Percentiles rank a stretch among this genome's conserved stretches.
Evolutionary conservation across 1,140 invertebrate genomes (phyloP).

Genomic region (Diachasma alloeum): DNA sequence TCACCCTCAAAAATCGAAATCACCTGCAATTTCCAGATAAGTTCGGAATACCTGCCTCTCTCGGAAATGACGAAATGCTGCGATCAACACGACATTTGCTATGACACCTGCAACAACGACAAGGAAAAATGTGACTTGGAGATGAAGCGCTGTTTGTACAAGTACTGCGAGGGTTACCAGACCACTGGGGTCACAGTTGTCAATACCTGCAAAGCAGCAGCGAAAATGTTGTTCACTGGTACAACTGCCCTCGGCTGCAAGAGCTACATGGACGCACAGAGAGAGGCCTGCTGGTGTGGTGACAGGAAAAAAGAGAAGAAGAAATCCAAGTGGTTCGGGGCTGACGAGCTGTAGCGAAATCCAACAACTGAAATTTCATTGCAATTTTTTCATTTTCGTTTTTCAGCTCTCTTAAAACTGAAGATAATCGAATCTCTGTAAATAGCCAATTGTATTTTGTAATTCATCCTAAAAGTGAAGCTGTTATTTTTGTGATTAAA

Average conservation of each 20-base stretch:
- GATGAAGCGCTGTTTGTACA: conserved; percentile 86
- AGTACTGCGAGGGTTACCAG: conserved; percentile 79
- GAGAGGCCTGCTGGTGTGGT: conserved; percentile 78
- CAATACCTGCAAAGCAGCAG: conserved; percentile 83
- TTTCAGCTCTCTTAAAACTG: too few relatives aligned
- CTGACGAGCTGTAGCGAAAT: conserved; percentile 49
- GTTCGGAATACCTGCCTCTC: conserved; percentile 77
- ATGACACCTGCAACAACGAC: conserved; percentile 85
- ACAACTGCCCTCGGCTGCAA: conserved; percentile 85
- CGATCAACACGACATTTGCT: conserved; percentile 86
- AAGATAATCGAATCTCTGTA: too few relatives aligned
- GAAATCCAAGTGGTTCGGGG: conserved; percentile 49
- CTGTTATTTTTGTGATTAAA: too few relatives aligned
- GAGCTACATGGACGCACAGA: conserved; percentile 82
- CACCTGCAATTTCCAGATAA: conserved; percentile 69
- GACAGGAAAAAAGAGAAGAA: conserved; percentile 46
- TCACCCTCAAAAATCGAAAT: conserved; percentile 4
- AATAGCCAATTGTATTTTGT: too few relatives aligned
- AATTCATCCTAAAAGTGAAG: background rate
- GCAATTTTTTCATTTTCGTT: too few relatives aligned
- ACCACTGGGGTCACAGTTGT: conserved; percentile 69
- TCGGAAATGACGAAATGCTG: conserved; percentile 85
- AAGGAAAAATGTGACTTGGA: conserved; percentile 88
- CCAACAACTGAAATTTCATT: background rate
- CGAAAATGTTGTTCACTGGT: conserved; percentile 83